Percentiles rank a stretch among this genome's conserved stretches.
These are phyloP conservation scores for Lacerta agilis DNA, from an alignment of 2,797 vertebrate species.

Conservation along the genomic window DNA sequence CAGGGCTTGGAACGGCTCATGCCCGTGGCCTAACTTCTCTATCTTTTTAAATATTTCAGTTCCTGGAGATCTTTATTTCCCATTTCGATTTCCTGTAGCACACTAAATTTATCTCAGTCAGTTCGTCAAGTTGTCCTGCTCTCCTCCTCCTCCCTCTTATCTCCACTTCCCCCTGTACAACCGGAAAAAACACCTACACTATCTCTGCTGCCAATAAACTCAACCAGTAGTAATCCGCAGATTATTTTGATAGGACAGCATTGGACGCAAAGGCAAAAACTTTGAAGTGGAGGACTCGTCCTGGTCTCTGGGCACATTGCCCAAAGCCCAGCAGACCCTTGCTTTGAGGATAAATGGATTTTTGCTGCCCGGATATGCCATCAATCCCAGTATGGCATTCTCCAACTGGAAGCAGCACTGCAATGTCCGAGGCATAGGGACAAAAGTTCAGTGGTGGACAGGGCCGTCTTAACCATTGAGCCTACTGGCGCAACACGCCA, in stretches of 20 bases:
- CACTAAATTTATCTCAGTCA: conserved; percentile 80
- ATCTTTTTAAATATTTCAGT: conserved; percentile 82
- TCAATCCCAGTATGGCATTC: not conserved
- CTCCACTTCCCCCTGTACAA: conserved; percentile 60
- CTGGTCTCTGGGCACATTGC: conserved; percentile 36
- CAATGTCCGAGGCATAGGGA: too few relatives aligned
- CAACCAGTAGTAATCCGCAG: conserved; percentile 62
- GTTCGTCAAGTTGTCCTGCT: conserved; percentile 70
- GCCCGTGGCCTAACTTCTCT: conserved; percentile 38
- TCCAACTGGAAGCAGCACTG: not conserved
- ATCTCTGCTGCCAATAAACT: conserved; percentile 66
- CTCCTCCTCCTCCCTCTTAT: conserved; percentile 67
- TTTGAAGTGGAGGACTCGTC: conserved; percentile 38
- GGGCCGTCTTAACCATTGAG: too few relatives aligned
- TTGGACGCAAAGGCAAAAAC: conserved; percentile 45
- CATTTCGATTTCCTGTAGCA: conserved; percentile 81
- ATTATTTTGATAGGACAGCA: conserved; percentile 62
- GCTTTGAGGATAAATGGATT: conserved; percentile 49
- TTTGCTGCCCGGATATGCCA: not conserved
- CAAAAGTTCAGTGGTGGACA: too few relatives aligned
- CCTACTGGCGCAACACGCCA: too few relatives aligned
- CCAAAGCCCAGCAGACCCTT: conserved; percentile 21
- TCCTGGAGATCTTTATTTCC: conserved; percentile 77
- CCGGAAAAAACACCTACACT: conserved; percentile 63
- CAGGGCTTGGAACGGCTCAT: conserved; percentile 25